These are phyloP conservation scores for Drosophila cracens DNA, from an alignment of 2,888 invertebrate species.

Conservation along the genomic window DNA sequence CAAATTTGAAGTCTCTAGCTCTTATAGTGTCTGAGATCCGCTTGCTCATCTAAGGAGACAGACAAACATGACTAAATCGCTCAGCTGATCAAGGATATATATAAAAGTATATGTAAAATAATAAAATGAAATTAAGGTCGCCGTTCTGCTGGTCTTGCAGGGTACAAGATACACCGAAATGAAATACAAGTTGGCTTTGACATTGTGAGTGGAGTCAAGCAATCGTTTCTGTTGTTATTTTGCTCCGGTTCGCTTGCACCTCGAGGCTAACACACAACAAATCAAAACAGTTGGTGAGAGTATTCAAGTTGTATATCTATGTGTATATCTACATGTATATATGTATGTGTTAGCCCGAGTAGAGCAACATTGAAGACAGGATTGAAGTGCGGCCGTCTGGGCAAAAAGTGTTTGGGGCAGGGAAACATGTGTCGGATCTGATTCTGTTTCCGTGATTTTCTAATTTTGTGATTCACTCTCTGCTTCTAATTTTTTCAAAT, in stretches of 20 bases:
- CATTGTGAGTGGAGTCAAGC: conserved; percentile 3
- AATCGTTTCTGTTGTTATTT: conserved; percentile 15
- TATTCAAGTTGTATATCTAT: conserved; percentile 8
- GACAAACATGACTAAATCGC: neutral
- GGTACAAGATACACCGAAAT: neutral
- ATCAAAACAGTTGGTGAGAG: conserved; percentile 11
- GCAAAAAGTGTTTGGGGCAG: neutral
- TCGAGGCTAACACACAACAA: conserved; percentile 14
- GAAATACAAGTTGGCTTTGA: neutral
- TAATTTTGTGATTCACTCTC: neutral
- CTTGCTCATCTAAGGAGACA: neutral
- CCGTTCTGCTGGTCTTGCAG: neutral
- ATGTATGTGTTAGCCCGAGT: neutral
- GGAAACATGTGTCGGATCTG: conserved; percentile 13
- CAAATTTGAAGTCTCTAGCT: neutral
- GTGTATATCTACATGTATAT: neutral
- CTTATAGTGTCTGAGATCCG: no score
- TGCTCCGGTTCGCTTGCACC: conserved; percentile 18
- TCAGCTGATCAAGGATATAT: neutral
- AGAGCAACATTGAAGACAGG: conserved; percentile 1
- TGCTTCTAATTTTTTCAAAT: conserved; percentile 9
- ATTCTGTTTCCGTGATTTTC: neutral
- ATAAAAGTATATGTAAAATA: neutral
- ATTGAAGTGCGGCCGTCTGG: neutral
- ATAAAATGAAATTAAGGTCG: neutral